Evolutionary conservation across 2,797 vertebrate genomes (phyloP).

Genomic region (Pipistrellus nathusii): DNA sequence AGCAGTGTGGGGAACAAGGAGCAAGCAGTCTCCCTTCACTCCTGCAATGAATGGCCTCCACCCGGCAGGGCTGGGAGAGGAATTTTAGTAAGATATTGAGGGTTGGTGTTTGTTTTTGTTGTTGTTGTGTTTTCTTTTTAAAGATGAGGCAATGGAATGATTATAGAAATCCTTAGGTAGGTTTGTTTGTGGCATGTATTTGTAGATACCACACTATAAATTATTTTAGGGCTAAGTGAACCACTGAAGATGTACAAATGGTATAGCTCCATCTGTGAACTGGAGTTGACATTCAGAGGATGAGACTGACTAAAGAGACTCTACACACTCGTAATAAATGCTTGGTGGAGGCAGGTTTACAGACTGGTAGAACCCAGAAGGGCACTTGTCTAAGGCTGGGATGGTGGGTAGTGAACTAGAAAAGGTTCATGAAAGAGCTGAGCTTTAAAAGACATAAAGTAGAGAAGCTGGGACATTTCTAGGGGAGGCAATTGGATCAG

Average conservation of each 20-base stretch:
- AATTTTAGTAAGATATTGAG: not conserved
- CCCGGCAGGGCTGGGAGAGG: not conserved
- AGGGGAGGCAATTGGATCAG: not conserved
- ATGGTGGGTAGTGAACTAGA: not conserved
- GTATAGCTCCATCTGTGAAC: not conserved
- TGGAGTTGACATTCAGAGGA: not conserved
- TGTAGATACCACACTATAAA: not conserved
- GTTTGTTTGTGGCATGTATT: not conserved
- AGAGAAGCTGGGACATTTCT: not conserved
- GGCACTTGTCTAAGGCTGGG: not conserved
- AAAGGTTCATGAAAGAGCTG: not conserved
- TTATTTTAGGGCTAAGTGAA: not conserved
- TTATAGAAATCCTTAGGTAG: not conserved
- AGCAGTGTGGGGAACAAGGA: not conserved
- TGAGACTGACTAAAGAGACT: not conserved
- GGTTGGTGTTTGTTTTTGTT: not conserved
- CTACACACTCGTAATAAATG: not conserved
- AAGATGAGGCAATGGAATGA: not conserved
- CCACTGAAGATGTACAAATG: not conserved
- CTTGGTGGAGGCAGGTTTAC: not conserved
- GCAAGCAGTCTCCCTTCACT: not conserved
- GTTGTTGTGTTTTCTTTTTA: not conserved
- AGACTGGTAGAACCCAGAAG: not conserved
- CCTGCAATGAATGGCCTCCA: not conserved
- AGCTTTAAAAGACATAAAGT: not conserved